Evolutionary conservation across 2,113 vertebrate genomes (phyloP).

Genomic region (Neofelis nebulosa): DNA sequence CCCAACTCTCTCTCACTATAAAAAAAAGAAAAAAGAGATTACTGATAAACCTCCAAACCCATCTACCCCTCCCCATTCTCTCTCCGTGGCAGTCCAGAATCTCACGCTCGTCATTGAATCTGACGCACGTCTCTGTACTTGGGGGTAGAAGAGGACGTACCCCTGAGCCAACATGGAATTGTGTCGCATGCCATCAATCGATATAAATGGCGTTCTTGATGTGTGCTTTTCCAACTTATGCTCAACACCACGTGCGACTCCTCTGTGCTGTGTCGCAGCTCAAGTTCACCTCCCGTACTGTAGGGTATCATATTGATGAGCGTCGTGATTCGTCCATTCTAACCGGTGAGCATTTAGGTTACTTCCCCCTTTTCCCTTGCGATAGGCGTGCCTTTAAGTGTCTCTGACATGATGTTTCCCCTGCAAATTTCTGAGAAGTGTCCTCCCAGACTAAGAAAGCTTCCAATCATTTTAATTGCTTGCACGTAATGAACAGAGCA

Average conservation of each 20-base stretch:
- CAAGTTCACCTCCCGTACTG: neutral
- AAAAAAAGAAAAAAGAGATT: neutral
- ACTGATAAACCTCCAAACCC: no score
- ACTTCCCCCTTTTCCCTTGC: neutral
- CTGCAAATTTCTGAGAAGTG: neutral
- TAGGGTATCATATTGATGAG: neutral
- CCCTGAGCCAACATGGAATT: neutral
- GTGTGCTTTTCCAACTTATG: no score
- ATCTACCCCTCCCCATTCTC: neutral
- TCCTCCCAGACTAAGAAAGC: no score
- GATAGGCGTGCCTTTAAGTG: neutral
- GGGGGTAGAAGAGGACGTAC: neutral
- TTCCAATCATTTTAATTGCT: neutral
- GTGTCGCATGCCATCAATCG: neutral
- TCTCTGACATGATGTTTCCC: neutral
- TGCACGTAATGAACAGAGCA: neutral
- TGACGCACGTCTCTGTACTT: neutral
- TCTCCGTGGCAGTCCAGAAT: neutral
- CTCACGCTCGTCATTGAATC: neutral
- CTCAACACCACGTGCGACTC: neutral
- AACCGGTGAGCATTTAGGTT: neutral
- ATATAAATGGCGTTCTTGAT: neutral
- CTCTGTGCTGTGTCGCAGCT: neutral
- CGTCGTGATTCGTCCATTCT: neutral
- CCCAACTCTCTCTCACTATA: no score